Evolutionary conservation across 2,113 vertebrate genomes (phyloP).

Genomic region (Genyomyrus donnyi): DNA sequence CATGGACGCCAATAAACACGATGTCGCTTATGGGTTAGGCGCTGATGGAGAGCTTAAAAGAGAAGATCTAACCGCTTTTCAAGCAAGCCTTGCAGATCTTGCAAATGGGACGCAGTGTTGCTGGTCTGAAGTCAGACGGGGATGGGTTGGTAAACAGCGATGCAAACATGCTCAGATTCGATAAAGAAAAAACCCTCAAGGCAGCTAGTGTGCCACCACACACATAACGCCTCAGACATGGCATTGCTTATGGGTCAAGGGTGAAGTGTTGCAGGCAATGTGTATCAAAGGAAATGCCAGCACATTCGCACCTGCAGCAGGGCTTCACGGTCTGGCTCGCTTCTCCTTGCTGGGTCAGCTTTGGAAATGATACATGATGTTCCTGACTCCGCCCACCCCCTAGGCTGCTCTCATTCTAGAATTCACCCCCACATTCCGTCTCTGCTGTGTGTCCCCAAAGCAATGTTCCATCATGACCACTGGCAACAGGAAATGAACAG

Average conservation of each 20-base stretch:
- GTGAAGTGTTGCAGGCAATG: neutral
- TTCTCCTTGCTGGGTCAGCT: neutral
- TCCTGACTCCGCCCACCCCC: constrained; percentile 24
- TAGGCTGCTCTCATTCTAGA: neutral
- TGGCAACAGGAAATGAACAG: constrained; percentile 25
- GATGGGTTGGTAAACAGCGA: too few species aligned
- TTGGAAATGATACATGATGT: neutral
- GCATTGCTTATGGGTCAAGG: constrained; percentile 24
- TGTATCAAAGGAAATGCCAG: neutral
- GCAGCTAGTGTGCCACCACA: constrained; percentile 22
- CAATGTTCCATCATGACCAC: constrained; percentile 24
- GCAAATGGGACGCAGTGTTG: neutral
- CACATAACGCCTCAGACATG: constrained; percentile 25
- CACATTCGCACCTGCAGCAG: neutral
- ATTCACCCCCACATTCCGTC: neutral
- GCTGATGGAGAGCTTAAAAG: neutral
- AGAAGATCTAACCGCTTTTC: neutral
- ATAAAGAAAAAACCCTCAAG: constrained; percentile 19
- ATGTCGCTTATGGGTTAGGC: neutral
- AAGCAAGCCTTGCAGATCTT: neutral
- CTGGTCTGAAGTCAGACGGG: neutral
- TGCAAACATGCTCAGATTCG: neutral
- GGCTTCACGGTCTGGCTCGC: neutral
- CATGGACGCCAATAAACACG: neutral
- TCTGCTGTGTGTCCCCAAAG: neutral